Percentiles rank a stretch among this genome's conserved stretches.
phyloP scores from a whole-genome alignment of 2,797 vertebrate genomes.

The Pachyuromys duprasi region DNA sequence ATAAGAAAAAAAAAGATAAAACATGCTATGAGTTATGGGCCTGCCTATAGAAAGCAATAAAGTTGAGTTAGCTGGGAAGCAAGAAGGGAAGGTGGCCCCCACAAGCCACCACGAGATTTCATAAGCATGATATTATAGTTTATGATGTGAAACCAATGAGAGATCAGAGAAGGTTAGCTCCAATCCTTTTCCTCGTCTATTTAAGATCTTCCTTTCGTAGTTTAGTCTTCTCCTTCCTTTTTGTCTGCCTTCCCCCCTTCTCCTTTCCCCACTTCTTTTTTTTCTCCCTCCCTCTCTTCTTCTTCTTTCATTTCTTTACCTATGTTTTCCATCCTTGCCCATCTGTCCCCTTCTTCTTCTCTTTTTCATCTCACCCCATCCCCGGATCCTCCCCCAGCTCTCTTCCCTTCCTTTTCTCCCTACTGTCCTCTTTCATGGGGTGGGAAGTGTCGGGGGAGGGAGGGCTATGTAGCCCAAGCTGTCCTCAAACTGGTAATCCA shows the following conservation, averaged over 20 bases:
- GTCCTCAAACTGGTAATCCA: background rate
- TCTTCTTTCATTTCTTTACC: too few species aligned
- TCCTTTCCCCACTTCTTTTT: too few species aligned
- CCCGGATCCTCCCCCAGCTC: background rate
- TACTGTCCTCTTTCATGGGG: too few species aligned
- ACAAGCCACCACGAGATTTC: background rate
- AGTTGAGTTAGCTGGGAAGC: conserved; percentile 39
- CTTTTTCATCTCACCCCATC: too few species aligned
- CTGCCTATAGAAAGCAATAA: conserved; percentile 50
- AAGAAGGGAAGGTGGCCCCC: background rate
- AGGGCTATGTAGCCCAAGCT: background rate
- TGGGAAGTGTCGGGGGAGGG: too few species aligned
- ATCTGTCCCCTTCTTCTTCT: background rate
- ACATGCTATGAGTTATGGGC: conserved; percentile 1
- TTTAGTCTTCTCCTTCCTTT: background rate
- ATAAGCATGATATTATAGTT: conserved; percentile 7
- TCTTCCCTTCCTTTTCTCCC: background rate
- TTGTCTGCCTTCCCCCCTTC: too few species aligned
- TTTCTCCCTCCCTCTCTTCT: too few species aligned
- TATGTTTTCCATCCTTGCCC: background rate
- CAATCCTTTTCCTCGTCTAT: background rate
- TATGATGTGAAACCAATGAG: conserved; percentile 26
- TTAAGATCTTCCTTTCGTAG: conserved; percentile 48
- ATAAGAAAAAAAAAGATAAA: background rate
- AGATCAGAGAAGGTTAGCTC: background rate